These are phyloP conservation scores for Colaptes auratus DNA, from an alignment of 2,113 vertebrate genomes.

Conservation along the genomic window DNA sequence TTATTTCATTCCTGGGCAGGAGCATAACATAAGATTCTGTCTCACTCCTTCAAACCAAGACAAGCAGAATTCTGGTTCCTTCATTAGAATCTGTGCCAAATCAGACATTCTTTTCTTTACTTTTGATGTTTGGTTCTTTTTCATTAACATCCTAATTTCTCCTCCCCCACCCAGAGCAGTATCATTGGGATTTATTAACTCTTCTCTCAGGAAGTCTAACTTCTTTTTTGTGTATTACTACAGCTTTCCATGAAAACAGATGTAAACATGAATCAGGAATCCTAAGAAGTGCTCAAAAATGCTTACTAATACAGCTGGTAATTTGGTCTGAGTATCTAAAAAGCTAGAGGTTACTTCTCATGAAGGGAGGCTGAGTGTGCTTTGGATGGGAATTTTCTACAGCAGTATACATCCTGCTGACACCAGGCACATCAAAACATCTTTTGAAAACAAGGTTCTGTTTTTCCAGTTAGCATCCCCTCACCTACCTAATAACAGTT, in stretches of 20 bases:
- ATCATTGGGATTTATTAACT: background rate
- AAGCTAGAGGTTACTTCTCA: background rate
- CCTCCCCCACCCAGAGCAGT: background rate
- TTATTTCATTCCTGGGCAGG: no score
- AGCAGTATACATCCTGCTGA: background rate
- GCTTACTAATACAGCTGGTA: background rate
- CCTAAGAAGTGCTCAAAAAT: background rate
- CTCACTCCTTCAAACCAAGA: no score
- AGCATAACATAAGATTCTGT: no score
- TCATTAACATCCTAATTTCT: background rate
- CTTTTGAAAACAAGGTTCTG: background rate
- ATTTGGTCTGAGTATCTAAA: background rate
- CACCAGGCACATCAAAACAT: background rate
- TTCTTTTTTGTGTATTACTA: background rate
- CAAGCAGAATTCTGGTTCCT: background rate
- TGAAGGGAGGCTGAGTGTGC: background rate
- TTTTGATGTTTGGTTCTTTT: background rate
- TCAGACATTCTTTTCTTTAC: slow-evolving; percentile 4
- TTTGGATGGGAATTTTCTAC: background rate
- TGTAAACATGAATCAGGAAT: background rate
- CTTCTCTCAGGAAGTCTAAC: background rate
- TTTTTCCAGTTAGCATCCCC: fast-evolving
- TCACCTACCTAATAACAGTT: slow-evolving; percentile 83
- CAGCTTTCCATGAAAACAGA: background rate
- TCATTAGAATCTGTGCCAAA: slow-evolving; percentile 14